Evolutionary conservation across 2,888 invertebrate species (phyloP).

Genomic region (Pollenia griseotomentosa): DNA sequence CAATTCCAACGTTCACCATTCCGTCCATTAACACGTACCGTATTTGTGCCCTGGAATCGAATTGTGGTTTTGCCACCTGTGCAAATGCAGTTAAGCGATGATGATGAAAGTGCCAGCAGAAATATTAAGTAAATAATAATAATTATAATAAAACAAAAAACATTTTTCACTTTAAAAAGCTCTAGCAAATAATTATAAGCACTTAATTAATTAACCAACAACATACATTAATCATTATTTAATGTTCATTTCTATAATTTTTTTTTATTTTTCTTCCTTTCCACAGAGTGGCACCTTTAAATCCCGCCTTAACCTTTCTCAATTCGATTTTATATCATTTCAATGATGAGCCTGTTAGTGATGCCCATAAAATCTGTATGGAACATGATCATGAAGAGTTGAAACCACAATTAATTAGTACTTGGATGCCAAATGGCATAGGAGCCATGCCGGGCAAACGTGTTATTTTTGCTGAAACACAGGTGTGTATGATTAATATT

Average conservation of each 20-base stretch:
- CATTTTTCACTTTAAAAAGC: background rate
- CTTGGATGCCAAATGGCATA: slow-evolving; percentile 95
- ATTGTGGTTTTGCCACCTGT: slow-evolving; percentile 96
- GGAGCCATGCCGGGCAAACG: slow-evolving; percentile 92
- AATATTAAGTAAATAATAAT: slow-evolving; percentile 83
- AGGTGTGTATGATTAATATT: slow-evolving; percentile 86
- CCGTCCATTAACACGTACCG: slow-evolving; percentile 93
- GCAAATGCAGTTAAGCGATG: slow-evolving; percentile 93
- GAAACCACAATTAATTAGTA: slow-evolving; percentile 93
- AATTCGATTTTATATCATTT: slow-evolving; percentile 84
- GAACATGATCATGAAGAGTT: slow-evolving; percentile 94
- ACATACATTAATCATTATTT: background rate
- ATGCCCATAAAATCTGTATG: slow-evolving; percentile 87
- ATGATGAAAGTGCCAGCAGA: slow-evolving; percentile 85
- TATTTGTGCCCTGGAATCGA: slow-evolving; percentile 98
- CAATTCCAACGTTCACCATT: slow-evolving; percentile 98
- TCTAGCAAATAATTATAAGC: background rate
- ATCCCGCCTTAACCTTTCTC: slow-evolving; percentile 84
- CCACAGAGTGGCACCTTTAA: slow-evolving; percentile 82
- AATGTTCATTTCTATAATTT: slow-evolving; percentile 1
- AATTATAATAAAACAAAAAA: background rate
- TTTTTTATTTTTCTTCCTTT: background rate
- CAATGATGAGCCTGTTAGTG: slow-evolving; percentile 84
- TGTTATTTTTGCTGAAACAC: slow-evolving; percentile 95
- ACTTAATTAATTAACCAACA: background rate